Evolutionary conservation across 2,888 invertebrate species (phyloP).

Genomic region (Polyploca ridens): DNA sequence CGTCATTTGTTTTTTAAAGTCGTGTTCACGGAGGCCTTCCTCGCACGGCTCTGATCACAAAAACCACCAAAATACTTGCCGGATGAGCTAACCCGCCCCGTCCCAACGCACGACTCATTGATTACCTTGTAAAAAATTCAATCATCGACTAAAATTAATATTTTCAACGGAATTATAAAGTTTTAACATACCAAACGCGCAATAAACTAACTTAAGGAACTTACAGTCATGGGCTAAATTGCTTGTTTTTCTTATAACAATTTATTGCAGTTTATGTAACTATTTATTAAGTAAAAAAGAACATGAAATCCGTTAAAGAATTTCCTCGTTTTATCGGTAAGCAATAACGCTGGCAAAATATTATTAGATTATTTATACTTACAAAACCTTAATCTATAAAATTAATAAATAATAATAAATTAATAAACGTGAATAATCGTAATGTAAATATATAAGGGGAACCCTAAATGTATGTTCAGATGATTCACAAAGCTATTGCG

Average conservation of each 20-base stretch:
- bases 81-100: conserved; percentile 82
- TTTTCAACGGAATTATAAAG: conserved; percentile 63
- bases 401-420: no score
- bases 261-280: neutral
- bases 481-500: conserved; percentile 50
- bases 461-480: conserved; percentile 44
- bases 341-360: no score
- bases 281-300: neutral
- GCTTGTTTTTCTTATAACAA: conserved; percentile 7
- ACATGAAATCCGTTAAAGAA: neutral
- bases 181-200: conserved; percentile 49
- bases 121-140: conserved; percentile 80
- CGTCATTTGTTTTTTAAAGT: conserved; percentile 73
- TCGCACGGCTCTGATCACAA: conserved; percentile 67
- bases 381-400: no score
- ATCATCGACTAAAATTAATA: conserved; percentile 75
- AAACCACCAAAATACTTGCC: conserved; percentile 80
- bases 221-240: conserved; percentile 6
- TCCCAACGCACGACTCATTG: conserved; percentile 78
- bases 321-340: neutral
- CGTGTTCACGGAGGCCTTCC: conserved; percentile 80
- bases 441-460: conserved; percentile 25
- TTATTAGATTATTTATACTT: no score
- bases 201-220: conserved; percentile 18
- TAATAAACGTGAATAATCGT: conserved; percentile 1